These are phyloP conservation scores for Nezara viridula DNA, from an alignment of 2,888 invertebrate species.

Conservation along the genomic window DNA sequence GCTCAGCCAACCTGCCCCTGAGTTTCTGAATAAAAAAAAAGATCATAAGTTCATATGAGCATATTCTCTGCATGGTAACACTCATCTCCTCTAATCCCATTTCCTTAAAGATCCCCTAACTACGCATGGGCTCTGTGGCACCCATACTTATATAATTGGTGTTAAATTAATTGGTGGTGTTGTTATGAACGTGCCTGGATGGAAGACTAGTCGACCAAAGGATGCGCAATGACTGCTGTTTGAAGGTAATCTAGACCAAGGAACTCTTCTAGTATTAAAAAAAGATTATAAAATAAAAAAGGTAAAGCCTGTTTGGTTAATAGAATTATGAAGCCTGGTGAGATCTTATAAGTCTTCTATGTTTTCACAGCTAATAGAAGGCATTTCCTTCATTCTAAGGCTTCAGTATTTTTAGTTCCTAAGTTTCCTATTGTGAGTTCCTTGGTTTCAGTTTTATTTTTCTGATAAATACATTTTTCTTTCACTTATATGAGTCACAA, in stretches of 20 bases:
- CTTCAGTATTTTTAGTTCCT: not conserved
- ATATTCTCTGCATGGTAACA: not conserved
- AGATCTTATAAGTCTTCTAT: not conserved
- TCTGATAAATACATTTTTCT: constrained; percentile 22
- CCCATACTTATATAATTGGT: not conserved
- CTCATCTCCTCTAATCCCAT: not conserved
- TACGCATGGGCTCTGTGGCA: not conserved
- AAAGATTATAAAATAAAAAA: not conserved
- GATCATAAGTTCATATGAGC: not conserved
- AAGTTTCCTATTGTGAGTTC: constrained; percentile 10
- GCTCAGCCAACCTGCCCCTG: no score
- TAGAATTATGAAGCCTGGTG: not conserved
- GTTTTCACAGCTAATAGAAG: not conserved
- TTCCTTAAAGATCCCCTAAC: not conserved
- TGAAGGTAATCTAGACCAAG: constrained; percentile 51
- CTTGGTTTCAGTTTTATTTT: constrained; percentile 30
- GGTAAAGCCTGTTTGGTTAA: not conserved
- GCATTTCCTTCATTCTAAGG: not conserved
- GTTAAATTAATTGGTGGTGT: constrained; percentile 28
- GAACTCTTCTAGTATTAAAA: constrained; percentile 3
- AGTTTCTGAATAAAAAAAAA: not conserved
- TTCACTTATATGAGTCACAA: not conserved
- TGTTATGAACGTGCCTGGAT: constrained; percentile 37
- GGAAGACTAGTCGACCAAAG: constrained; percentile 16
- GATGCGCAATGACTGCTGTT: constrained; percentile 4